Evolutionary conservation across 2,113 vertebrate species (phyloP).

Genomic region (Andinoacara biseriatus): DNA sequence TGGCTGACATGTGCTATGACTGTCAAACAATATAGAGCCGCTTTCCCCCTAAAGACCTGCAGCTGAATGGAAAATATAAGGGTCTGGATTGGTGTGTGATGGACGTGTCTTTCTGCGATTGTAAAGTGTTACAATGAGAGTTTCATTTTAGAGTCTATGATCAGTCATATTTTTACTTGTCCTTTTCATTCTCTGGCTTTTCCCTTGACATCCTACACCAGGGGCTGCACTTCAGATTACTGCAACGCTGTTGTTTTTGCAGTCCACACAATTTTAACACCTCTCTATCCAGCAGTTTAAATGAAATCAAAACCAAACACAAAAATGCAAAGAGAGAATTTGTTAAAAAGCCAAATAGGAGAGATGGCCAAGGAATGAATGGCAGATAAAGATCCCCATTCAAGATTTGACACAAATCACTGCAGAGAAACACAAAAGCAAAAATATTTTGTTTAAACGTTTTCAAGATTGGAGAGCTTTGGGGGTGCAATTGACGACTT

Average conservation of each 20-base stretch:
- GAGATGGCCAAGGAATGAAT: neutral
- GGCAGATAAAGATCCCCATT: neutral
- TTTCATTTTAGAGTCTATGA: slow-evolving; percentile 10
- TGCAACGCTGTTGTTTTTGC: neutral
- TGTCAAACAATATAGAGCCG: slow-evolving; percentile 47
- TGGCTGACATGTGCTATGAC: slow-evolving; percentile 43
- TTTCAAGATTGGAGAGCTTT: neutral
- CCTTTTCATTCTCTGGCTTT: slow-evolving; percentile 4
- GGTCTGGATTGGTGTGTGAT: slow-evolving; percentile 5
- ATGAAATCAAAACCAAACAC: neutral
- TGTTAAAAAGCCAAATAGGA: neutral
- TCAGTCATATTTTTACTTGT: slow-evolving; percentile 22
- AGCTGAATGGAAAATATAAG: slow-evolving; percentile 25
- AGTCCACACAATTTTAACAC: neutral
- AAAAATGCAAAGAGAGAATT: neutral
- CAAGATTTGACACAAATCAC: neutral
- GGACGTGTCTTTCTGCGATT: slow-evolving; percentile 11
- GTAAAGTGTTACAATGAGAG: slow-evolving; percentile 9
- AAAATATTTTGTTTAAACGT: neutral
- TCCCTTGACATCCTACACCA: neutral
- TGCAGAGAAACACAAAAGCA: neutral
- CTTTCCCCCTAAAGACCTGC: slow-evolving; percentile 12
- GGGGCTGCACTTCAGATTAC: neutral
- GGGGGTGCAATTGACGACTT: neutral
- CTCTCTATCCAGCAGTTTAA: neutral